phyloP scores from a whole-genome alignment of 2,113 vertebrate genomes.

The Lophotis ruficrista region DNA sequence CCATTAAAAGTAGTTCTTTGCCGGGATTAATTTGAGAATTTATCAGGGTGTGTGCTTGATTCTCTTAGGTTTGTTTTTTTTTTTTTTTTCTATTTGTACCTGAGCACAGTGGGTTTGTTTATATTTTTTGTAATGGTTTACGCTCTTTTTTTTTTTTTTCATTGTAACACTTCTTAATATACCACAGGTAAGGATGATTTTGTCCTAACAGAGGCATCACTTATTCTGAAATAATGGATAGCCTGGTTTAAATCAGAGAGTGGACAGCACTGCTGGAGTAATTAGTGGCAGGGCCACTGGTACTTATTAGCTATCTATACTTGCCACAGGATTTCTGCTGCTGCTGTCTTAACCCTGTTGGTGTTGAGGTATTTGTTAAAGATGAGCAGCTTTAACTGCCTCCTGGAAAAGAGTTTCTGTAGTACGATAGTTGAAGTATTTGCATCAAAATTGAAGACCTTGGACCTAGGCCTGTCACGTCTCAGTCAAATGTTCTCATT shows the following conservation, averaged over 20 bases:
- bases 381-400: neutral
- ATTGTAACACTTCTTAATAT: neutral
- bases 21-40: neutral
- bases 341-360: rapidly evolving
- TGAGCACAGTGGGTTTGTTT: neutral
- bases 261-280: neutral
- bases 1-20: neutral
- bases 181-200: neutral
- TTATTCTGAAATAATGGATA: neutral
- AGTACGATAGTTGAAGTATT: neutral
- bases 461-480: neutral
- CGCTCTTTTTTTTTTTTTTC: neutral
- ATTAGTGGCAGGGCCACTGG: neutral
- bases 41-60: neutral
- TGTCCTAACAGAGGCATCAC: neutral
- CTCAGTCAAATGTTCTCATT: neutral
- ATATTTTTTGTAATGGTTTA: neutral
- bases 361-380: neutral
- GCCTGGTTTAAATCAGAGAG: neutral
- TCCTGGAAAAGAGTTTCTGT: neutral
- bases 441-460: neutral
- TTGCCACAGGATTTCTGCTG: neutral
- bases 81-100: neutral
- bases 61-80: neutral
- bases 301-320: neutral